Base-by-base conservation (phyloP, 2,113 vertebrate genomes). In the Gorsachius goisagi region DNA sequence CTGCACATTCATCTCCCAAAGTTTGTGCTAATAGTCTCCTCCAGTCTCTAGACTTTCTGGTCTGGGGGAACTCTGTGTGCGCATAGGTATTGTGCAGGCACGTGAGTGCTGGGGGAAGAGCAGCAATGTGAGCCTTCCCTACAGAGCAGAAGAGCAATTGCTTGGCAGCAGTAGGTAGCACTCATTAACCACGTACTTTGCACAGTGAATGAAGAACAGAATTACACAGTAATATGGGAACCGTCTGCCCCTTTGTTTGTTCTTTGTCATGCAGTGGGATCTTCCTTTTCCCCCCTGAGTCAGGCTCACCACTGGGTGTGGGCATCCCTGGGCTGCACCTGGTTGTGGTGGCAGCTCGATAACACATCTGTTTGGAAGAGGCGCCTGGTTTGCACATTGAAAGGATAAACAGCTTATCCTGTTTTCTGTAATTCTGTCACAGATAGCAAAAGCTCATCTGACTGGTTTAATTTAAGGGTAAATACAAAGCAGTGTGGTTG, bases 371-470 rank as follows among this genome's bases (percentile, higher is more conserved):
- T 74, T 79, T 85, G 84, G 73, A 81, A 64, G 80, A 89, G 87
- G 39, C 72, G 87, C 33, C 60, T 68, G 28, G 71, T 73, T 89
- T 23, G 78, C 71, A 85, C 52, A 33, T 2, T 47, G 73, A 44
- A 92, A 89, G 58, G 87, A 91, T 85, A 87, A 93, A 92, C 68
- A 79, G 84, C 77, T 95, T 81, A 87, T 91, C 58, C 91, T 41
- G 27, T 72, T 89, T 56, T 87, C 79, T 84, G 16, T 82, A 93
- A 68, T 89, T 94, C 93, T 87, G 77, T 88, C 75, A 66, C 58
- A 85, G 44, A 79, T 37, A 90, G 59, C 59, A 82, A 79, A 87
- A 85, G 71, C 88, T 88, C 76, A 55, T 75, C 73, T 56, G 64
- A 75, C 59, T 74, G 71, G 41, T 90, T 95, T 92, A 84, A 88